These are phyloP conservation scores for Propithecus coquereli DNA, from an alignment of 2,113 vertebrate genomes.

Conservation along the genomic window DNA sequence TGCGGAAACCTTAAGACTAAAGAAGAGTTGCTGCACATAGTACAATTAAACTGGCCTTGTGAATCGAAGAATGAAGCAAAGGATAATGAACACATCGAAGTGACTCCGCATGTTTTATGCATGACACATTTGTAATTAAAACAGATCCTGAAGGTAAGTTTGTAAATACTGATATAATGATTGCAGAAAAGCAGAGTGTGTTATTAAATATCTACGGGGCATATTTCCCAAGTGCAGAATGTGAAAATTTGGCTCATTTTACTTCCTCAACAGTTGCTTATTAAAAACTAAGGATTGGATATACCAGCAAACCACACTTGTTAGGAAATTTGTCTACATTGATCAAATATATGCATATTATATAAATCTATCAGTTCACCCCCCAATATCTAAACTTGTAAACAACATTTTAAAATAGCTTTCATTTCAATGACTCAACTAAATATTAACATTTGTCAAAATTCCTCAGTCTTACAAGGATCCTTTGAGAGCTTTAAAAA, in stretches of 20 bases:
- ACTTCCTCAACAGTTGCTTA: constrained; percentile 37
- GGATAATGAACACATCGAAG: constrained; percentile 56
- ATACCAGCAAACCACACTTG: not conserved
- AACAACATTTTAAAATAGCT: constrained; percentile 25
- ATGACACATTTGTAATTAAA: constrained; percentile 70
- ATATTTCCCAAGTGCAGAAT: constrained; percentile 16
- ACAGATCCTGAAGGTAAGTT: constrained; percentile 64
- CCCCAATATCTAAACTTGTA: not conserved
- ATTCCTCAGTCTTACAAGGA: not conserved
- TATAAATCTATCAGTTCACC: not conserved
- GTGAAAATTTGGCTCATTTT: constrained; percentile 50
- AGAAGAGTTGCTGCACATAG: constrained; percentile 18
- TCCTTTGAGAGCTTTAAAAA: constrained; percentile 6
- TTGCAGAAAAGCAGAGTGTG: constrained; percentile 31
- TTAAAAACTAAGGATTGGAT: not conserved
- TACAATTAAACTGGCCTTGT: constrained; percentile 48
- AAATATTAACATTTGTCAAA: constrained; percentile 30
- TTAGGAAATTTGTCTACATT: constrained; percentile 19
- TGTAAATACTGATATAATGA: constrained; percentile 51
- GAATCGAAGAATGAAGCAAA: constrained; percentile 21
- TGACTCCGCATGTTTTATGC: constrained; percentile 62
- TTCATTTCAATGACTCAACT: constrained; percentile 13
- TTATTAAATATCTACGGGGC: constrained; percentile 63
- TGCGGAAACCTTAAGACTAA: not conserved
- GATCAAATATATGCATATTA: not conserved